Conservation (phyloP, 2,888 invertebrate species). For the Brenthis daphne region DNA sequence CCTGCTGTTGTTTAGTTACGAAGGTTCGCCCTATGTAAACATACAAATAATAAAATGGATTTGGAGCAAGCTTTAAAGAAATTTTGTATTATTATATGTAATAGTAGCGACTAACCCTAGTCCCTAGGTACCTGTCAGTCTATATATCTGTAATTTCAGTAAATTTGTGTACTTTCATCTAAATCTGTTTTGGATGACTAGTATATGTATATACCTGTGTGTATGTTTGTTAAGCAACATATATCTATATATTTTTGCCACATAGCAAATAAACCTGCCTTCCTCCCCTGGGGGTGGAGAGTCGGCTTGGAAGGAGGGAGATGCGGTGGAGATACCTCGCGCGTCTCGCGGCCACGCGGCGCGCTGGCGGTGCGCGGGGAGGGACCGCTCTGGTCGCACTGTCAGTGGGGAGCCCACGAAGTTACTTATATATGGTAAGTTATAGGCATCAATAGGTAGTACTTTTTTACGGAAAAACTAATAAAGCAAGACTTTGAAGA, state of each 20-base stretch:
- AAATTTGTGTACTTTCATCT: too few relatives aligned
- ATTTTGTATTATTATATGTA: too few relatives aligned
- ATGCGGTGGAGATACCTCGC: conserved; percentile 61
- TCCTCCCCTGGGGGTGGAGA: conserved; percentile 48
- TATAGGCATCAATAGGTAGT: not conserved
- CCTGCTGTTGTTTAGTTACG: conserved; percentile 5
- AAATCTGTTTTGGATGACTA: too few relatives aligned
- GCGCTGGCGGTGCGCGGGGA: conserved; percentile 86
- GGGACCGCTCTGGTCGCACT: conserved; percentile 84
- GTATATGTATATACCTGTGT: too few relatives aligned
- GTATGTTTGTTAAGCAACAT: too few relatives aligned
- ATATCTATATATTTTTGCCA: not conserved
- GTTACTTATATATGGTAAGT: conserved; percentile 63
- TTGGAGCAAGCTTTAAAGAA: too few relatives aligned
- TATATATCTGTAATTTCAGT: too few relatives aligned
- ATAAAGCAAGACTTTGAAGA: too few relatives aligned
- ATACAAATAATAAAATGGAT: too few relatives aligned
- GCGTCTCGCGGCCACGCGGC: conserved; percentile 85
- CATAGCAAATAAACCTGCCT: conserved; percentile 41
- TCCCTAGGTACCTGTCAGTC: too few relatives aligned
- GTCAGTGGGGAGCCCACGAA: conserved; percentile 75
- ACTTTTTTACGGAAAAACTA: too few relatives aligned
- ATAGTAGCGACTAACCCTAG: too few relatives aligned
- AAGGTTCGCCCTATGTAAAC: not conserved
- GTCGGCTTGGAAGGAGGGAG: conserved; percentile 56